Evolutionary conservation across 1,140 invertebrate genomes (phyloP).

Genomic region (Drosophila lacertosa): DNA sequence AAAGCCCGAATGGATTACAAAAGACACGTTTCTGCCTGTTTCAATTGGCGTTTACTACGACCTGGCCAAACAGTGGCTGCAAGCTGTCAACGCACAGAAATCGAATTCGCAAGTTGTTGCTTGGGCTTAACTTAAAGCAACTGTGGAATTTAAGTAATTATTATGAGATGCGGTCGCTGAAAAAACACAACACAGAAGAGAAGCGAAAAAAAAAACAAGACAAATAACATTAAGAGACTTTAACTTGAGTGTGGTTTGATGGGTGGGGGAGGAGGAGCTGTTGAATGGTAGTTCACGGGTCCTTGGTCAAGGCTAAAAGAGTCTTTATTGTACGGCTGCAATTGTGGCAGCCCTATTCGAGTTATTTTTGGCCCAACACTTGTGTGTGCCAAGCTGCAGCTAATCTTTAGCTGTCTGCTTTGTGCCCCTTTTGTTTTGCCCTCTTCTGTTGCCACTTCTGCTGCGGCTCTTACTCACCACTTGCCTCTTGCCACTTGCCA

Average conservation of each 20-base stretch:
- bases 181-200: constrained; percentile 13
- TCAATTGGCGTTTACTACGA: constrained; percentile 3
- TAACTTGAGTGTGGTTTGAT: not conserved
- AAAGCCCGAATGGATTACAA: constrained; percentile 70
- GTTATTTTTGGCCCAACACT: constrained; percentile 72
- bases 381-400: constrained; percentile 59
- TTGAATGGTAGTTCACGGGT: constrained; percentile 38
- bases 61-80: constrained; percentile 1
- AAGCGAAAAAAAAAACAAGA: constrained; percentile 15
- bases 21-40: constrained; percentile 53
- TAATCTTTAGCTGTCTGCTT: constrained; percentile 75
- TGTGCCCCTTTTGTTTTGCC: constrained; percentile 50
- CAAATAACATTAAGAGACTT: constrained; percentile 18
- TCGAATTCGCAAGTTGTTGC: constrained; percentile 26
- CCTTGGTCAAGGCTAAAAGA: constrained; percentile 71
- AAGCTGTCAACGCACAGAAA: not conserved
- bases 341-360: constrained; percentile 65
- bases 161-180: not conserved
- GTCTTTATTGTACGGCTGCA: constrained; percentile 72
- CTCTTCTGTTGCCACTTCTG: constrained; percentile 55
- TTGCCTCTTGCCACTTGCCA: not conserved
- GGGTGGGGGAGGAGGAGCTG: not conserved
- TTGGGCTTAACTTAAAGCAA: constrained; percentile 21
- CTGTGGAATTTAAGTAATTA: constrained; percentile 13
- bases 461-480: not conserved